phyloP scores from a whole-genome alignment of 1,140 invertebrate genomes.

The Pseudobourletiella spinata region DNA sequence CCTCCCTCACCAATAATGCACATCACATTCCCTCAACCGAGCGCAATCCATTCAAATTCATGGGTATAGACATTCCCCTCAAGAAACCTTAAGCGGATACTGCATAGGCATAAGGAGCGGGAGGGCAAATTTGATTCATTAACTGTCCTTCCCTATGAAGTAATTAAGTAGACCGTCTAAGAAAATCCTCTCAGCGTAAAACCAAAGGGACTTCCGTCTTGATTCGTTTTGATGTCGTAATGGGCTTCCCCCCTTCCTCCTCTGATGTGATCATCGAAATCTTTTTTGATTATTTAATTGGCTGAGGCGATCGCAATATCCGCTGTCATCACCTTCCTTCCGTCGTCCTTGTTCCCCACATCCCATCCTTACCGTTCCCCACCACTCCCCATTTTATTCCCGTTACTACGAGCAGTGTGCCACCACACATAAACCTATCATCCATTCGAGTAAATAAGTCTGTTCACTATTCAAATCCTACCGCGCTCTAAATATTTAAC shows the following conservation, averaged over 20 bases:
- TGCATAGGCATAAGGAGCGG: background rate
- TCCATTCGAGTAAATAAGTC: too few relatives aligned
- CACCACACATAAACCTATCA: too few relatives aligned
- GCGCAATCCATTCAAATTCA: too few relatives aligned
- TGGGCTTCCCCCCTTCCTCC: slow-evolving; percentile 9
- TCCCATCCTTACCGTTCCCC: too few relatives aligned
- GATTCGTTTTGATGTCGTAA: slow-evolving; percentile 30
- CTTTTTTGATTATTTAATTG: slow-evolving; percentile 33
- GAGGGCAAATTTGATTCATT: slow-evolving; percentile 25
- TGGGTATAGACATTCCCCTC: too few relatives aligned
- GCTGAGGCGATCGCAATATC: slow-evolving; percentile 2
- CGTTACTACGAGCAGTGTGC: too few relatives aligned
- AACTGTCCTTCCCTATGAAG: slow-evolving; percentile 18
- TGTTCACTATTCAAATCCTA: too few relatives aligned
- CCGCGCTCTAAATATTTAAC: too few relatives aligned
- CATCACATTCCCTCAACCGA: too few relatives aligned
- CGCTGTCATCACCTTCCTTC: background rate
- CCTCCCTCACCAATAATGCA: too few relatives aligned
- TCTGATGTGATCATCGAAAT: slow-evolving; percentile 29
- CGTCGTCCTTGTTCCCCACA: background rate
- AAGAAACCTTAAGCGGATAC: too few relatives aligned
- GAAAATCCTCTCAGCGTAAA: slow-evolving; percentile 12
- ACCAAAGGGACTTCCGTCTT: slow-evolving; percentile 17
- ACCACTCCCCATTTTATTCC: too few relatives aligned
- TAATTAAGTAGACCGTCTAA: slow-evolving; percentile 20